A percentile compares a stretch with the other conserved stretches of the same genome.
Conservation (phyloP, 2,113 vertebrate genomes). For the Rallus limicola region DNA sequence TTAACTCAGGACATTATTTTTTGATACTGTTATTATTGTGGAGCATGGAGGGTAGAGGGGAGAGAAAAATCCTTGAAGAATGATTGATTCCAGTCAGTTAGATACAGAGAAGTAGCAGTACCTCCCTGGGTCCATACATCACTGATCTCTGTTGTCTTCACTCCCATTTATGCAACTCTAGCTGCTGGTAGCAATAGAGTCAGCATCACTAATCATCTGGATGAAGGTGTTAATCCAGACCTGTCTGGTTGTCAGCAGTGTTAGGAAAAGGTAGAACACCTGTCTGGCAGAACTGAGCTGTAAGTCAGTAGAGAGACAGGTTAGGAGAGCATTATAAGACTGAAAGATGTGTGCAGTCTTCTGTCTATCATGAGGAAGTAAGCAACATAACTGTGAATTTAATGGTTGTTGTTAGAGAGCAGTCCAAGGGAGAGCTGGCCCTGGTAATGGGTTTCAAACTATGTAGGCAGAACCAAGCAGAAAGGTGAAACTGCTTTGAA, state of each 20-base stretch:
- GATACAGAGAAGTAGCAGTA: not conserved
- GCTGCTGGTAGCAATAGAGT: not conserved
- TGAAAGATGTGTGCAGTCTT: not conserved
- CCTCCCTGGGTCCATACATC: not conserved
- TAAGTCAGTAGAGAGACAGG: not conserved
- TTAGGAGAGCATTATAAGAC: not conserved
- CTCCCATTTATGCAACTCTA: not conserved
- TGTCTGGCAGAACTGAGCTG: not conserved
- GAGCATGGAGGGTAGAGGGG: not conserved
- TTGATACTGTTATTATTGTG: not conserved
- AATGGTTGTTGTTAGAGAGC: not conserved
- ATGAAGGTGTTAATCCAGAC: not conserved
- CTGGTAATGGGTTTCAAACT: not conserved
- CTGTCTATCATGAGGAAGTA: not conserved
- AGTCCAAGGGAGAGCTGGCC: not conserved
- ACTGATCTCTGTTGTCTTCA: not conserved
- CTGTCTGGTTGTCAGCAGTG: not conserved
- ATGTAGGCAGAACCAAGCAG: not conserved
- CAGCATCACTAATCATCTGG: not conserved
- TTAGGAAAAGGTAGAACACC: not conserved
- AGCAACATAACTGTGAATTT: not conserved
- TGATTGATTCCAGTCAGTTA: not conserved
- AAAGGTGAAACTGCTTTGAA: not conserved
- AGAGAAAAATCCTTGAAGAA: not conserved
- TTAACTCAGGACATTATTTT: not conserved